Base-by-base conservation (phyloP, 2,113 vertebrate genomes). In the Tapirus terrestris region DNA sequence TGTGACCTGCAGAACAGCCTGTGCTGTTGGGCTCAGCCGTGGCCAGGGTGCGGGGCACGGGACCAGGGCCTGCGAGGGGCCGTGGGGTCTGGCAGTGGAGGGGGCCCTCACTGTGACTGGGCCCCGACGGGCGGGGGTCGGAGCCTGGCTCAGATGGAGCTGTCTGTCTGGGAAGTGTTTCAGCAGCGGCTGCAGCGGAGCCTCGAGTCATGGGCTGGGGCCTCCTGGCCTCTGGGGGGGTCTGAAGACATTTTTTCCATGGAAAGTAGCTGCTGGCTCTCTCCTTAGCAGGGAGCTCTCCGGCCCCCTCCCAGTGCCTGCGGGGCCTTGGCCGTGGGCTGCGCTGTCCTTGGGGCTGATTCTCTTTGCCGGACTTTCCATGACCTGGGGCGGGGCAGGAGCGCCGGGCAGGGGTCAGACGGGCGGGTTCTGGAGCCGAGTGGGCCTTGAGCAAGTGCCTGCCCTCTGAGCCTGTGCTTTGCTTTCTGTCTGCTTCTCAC, bases 181-280 rank as follows among this genome's bases (percentile, higher is more conserved):
- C 83, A 8, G 77, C 85, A 2, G 17, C 4, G 14, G 25, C 70
- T 77, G 89, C 31, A 1, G 56, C 87, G 25, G 43, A 21, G 21
- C 21, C 88, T 79, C 76, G 98, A 95, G 84, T 97, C 93, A 81
- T 6, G 68, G 77, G 95, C 87, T 80, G 91, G 91, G 89, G 88
- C 89, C 48, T 56, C 39, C 18, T 0, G 51, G 90, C 87, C 89
- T 76, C 77, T 31, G 43, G 92, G 91, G 65, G 80, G 89, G 56
- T 68, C 92, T 92, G 91, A 81, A 86, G 94, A 87, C 94, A 94
- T 89, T 96, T 95, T 97, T 90, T 96, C 97, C 63, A 2, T 95
- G 95, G 95, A 84, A 97, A 97, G 84, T 65, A 82, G 96, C 95
- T 0, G 17, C 48, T 83, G 82, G 95, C 93, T 60, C 18, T 65